These are phyloP conservation scores for Callyntrura sp. DNA, from an alignment of 2,888 invertebrate species.

Conservation along the genomic window DNA sequence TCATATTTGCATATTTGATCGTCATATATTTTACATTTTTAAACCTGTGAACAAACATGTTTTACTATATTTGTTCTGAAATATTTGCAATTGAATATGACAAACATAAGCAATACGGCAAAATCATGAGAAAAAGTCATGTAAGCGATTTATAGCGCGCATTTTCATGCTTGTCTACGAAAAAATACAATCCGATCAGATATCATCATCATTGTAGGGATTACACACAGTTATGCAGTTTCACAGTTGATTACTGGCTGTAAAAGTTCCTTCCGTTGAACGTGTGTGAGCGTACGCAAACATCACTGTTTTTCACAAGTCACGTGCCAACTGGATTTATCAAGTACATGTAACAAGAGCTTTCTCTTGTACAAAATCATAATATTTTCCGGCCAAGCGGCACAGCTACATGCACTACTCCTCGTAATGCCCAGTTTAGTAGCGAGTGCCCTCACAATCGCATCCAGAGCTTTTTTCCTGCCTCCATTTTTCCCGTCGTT, in stretches of 20 bases:
- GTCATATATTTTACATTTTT: no score
- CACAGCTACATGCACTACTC: not conserved
- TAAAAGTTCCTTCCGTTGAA: conserved; percentile 78
- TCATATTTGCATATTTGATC: no score
- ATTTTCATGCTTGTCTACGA: not conserved
- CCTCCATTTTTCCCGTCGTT: not conserved
- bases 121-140: conserved; percentile 4
- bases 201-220: conserved; percentile 15
- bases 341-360: conserved; percentile 57
- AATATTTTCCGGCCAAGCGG: conserved; percentile 64
- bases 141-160: not conserved
- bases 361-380: conserved; percentile 52
- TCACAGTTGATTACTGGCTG: conserved; percentile 78
- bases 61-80: no score
- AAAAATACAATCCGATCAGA: not conserved
- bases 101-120: not conserved
- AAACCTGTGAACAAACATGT: no score
- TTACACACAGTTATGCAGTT: conserved; percentile 53
- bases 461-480: conserved; percentile 1
- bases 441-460: conserved; percentile 1
- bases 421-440: not conserved
- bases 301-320: conserved; percentile 56
- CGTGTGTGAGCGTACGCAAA: conserved; percentile 61
- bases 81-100: no score
- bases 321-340: conserved; percentile 76